phyloP scores from a whole-genome alignment of 2,888 invertebrate genomes.

The Synergus japonicus region DNA sequence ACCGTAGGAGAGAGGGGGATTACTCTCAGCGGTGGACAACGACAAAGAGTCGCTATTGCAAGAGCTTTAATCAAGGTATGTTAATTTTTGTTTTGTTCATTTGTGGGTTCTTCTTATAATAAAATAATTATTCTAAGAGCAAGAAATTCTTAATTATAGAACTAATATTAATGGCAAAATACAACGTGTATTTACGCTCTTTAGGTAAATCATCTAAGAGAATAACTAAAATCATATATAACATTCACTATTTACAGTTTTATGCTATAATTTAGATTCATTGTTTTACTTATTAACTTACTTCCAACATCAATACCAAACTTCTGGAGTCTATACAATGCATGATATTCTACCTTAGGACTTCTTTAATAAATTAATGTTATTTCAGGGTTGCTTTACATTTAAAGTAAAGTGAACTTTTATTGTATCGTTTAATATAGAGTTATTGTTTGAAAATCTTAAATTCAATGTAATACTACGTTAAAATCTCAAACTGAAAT shows the following conservation, averaged over 20 bases:
- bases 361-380: neutral
- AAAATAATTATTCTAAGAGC: neutral
- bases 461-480: neutral
- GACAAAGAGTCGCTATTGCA: conserved; percentile 95
- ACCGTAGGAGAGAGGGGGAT: conserved; percentile 93
- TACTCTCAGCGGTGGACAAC: conserved; percentile 95
- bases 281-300: neutral
- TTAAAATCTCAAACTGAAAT: too few species aligned
- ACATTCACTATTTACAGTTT: neutral
- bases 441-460: neutral
- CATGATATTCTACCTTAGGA: neutral
- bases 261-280: neutral
- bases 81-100: neutral
- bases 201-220: neutral
- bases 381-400: neutral
- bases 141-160: neutral
- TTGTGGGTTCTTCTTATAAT: neutral
- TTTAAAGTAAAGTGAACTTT: neutral
- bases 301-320: neutral
- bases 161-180: neutral
- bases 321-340: neutral
- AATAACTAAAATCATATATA: neutral
- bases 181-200: neutral
- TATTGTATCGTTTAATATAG: neutral
- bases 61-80: conserved; percentile 91